Percentiles rank a stretch among this genome's conserved stretches.
These are phyloP conservation scores for Siniperca obscura DNA, from an alignment of 2,797 vertebrate species.

Conservation along the genomic window DNA sequence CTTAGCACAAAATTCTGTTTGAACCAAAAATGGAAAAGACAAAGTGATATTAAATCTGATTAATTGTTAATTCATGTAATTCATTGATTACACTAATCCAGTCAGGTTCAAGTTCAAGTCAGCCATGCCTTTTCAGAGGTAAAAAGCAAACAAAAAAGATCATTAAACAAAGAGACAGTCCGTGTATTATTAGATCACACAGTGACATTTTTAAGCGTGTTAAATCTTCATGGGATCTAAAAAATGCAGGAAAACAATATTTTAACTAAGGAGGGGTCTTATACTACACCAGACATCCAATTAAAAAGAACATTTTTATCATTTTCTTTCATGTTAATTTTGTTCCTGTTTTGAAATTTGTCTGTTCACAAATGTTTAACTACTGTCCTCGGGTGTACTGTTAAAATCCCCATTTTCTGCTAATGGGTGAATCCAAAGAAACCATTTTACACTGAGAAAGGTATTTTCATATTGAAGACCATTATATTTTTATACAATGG, in stretches of 20 bases:
- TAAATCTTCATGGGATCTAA: neutral
- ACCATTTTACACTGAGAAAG: neutral
- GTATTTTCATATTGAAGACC: neutral
- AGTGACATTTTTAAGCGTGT: neutral
- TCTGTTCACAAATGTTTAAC: constrained; percentile 6
- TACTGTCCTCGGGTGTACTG: neutral
- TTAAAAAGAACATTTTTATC: neutral
- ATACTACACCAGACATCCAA: neutral
- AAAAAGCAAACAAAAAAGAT: neutral
- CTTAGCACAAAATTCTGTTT: constrained; percentile 17
- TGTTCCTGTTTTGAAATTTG: neutral
- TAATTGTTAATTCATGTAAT: constrained; percentile 6
- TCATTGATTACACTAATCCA: neutral
- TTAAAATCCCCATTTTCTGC: neutral
- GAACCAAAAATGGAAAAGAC: constrained; percentile 16
- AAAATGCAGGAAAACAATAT: neutral
- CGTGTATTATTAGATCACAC: neutral
- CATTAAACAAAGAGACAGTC: neutral
- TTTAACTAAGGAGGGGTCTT: neutral
- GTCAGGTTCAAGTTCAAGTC: neutral
- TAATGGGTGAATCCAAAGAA: neutral
- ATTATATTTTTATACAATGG: constrained; percentile 2
- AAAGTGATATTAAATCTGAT: neutral
- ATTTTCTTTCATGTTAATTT: neutral
- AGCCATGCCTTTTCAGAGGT: neutral